A percentile compares a stretch with the other conserved stretches of the same genome.
phyloP scores from a whole-genome alignment of 2,797 vertebrate genomes.

The Acrocephalus scirpaceus region DNA sequence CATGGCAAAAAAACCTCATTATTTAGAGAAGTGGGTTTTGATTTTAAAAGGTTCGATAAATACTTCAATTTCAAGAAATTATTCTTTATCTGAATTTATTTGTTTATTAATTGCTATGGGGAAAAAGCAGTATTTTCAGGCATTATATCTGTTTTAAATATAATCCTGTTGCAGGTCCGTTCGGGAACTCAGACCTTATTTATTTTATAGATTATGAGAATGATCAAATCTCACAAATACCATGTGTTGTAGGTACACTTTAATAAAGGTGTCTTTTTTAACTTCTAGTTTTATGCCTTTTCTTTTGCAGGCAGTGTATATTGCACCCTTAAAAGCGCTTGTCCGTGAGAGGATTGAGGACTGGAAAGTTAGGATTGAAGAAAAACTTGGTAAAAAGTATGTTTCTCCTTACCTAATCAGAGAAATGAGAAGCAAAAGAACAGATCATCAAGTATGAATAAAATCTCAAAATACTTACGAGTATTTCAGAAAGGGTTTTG shows the following conservation, averaged over 20 bases:
- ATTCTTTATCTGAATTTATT: background rate
- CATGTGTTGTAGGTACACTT: background rate
- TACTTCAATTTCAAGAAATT: background rate
- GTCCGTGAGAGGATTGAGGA: conserved; percentile 96
- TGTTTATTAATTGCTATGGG: background rate
- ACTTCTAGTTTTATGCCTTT: background rate
- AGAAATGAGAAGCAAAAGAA: conserved; percentile 16
- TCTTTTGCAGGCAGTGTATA: conserved; percentile 90
- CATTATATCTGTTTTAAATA: background rate
- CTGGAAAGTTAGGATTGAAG: conserved; percentile 95
- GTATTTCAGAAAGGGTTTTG: conserved; percentile 11
- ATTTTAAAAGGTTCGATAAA: background rate
- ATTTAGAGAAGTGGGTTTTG: background rate
- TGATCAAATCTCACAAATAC: background rate
- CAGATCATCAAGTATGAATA: conserved; percentile 1
- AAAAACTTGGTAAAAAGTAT: conserved; percentile 95
- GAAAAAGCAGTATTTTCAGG: background rate
- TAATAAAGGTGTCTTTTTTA: background rate
- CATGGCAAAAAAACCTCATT: background rate
- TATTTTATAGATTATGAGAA: background rate
- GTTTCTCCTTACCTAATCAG: conserved; percentile 58
- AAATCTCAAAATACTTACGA: background rate
- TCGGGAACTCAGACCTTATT: background rate
- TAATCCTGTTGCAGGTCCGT: background rate
- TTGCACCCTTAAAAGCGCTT: conserved; percentile 94